phyloP scores from a whole-genome alignment of 1,140 invertebrate genomes.

The Ostrea edulis region DNA sequence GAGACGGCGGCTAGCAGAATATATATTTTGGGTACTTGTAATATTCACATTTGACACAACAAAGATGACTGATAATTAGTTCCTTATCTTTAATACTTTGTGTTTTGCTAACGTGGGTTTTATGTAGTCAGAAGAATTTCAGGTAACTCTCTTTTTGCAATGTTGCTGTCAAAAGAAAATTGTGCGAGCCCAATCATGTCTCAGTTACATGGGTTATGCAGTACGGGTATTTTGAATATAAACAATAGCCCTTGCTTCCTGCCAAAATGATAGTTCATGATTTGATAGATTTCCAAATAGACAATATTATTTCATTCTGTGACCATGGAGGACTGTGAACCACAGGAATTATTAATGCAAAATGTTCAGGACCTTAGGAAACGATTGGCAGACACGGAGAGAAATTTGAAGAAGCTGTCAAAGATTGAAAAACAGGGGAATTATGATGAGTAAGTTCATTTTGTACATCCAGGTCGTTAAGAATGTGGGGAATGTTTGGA shows the following conservation, averaged over 20 bases:
- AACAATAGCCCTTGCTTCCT: slow-evolving; percentile 36
- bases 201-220: not conserved
- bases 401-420: slow-evolving; percentile 68
- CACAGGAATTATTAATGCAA: slow-evolving; percentile 63
- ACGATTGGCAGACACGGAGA: slow-evolving; percentile 69
- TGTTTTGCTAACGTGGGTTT: too few species aligned
- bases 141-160: not conserved
- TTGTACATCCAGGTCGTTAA: not conserved
- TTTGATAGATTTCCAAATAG: slow-evolving; percentile 45
- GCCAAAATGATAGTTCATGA: slow-evolving; percentile 32
- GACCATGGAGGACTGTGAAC: slow-evolving; percentile 54
- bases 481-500: not conserved
- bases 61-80: not conserved
- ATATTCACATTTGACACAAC: not conserved
- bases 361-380: slow-evolving; percentile 69
- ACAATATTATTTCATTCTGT: slow-evolving; percentile 23
- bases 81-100: too few species aligned
- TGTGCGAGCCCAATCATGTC: slow-evolving; percentile 28
- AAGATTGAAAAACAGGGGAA: slow-evolving; percentile 61
- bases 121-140: not conserved
- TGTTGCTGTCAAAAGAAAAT: slow-evolving; percentile 9
- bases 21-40: slow-evolving; percentile 40
- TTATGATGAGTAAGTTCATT: slow-evolving; percentile 42
- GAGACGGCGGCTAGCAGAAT: slow-evolving; percentile 45
- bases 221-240: slow-evolving; percentile 37